Conservation (phyloP, 2,888 invertebrate genomes). For the Spisula subtruncata region DNA sequence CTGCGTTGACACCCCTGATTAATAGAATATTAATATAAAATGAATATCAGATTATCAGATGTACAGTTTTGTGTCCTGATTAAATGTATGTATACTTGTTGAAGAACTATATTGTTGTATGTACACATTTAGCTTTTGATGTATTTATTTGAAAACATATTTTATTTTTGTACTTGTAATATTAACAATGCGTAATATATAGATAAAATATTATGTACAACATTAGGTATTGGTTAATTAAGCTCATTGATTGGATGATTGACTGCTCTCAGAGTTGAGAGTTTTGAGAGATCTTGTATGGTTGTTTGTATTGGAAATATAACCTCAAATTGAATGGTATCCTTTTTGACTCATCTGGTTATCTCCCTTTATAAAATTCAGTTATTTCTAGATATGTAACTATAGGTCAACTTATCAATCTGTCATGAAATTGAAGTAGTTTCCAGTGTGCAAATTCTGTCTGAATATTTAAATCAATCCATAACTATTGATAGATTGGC, state of each 20-base stretch:
- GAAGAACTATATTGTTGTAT: conserved; percentile 22
- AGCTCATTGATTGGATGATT: neutral
- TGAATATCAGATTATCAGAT: neutral
- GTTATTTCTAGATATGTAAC: neutral
- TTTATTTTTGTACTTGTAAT: conserved; percentile 58
- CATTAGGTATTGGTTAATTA: neutral
- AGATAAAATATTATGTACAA: conserved; percentile 12
- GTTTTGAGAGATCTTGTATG: neutral
- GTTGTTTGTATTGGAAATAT: neutral
- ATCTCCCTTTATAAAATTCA: neutral
- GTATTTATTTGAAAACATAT: conserved; percentile 56
- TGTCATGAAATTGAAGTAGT: too few relatives aligned
- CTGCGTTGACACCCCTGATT: too few relatives aligned
- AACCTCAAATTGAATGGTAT: neutral
- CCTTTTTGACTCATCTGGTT: neutral
- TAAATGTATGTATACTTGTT: conserved; percentile 1
- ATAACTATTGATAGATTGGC: too few relatives aligned
- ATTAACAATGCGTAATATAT: conserved; percentile 27
- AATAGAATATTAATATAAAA: too few relatives aligned
- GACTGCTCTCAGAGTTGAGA: neutral
- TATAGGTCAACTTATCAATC: too few relatives aligned
- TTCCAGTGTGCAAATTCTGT: too few relatives aligned
- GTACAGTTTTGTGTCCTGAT: neutral
- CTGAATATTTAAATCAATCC: too few relatives aligned
- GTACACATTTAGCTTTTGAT: conserved; percentile 57